Evolutionary conservation across 1,140 invertebrate genomes (phyloP), one percentile per base, ranked within the genome.

Genomic region (Colletes gigas): DNA sequence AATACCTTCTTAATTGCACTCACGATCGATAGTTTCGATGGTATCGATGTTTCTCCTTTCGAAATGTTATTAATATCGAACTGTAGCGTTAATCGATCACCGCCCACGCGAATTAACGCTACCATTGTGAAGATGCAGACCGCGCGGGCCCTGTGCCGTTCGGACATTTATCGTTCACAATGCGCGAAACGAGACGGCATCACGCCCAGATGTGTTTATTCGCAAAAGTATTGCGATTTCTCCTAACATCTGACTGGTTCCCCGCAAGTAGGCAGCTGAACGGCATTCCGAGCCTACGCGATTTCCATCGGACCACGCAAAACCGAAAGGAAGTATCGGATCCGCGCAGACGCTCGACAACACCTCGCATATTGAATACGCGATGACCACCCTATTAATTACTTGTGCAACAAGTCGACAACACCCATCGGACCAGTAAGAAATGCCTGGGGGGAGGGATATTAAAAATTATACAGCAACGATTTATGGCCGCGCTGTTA

Each of bases 251-350:
- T 44, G 44, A 66, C 62, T 39, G 21, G 19, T 50, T 30, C 39
- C 7, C 5, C 19, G 19, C 70, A 39, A 70, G 59, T 69, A 84
- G 81, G 88, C 66, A 84, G 85, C 80, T 76, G 78, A 62, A 72
- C 83, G 70, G 83, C 88, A 90, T 90, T 88, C 88, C 88, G 52
- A 82, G 19, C 88, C 88, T 87, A 90, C 88, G 80, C 86, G 70
- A 77, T 83, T 85, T 76, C 19, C 76, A 79, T 67, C 77, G 80
- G 83, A 83, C 72, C 74, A 77, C 71, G 68, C 70, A 52, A 62
- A 71, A 65, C 55, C 21, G 69, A 82, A 68, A 77, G 65, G 67
- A 70, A 69, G 71, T 62, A 12, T 54, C 21, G 60, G 67, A 83
- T 77, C 60, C 59, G 10, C 30, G 15, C 54, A n/a, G 52, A 66